phyloP scores from a whole-genome alignment of 2,888 invertebrate genomes.

The Nymphalis c-album region DNA sequence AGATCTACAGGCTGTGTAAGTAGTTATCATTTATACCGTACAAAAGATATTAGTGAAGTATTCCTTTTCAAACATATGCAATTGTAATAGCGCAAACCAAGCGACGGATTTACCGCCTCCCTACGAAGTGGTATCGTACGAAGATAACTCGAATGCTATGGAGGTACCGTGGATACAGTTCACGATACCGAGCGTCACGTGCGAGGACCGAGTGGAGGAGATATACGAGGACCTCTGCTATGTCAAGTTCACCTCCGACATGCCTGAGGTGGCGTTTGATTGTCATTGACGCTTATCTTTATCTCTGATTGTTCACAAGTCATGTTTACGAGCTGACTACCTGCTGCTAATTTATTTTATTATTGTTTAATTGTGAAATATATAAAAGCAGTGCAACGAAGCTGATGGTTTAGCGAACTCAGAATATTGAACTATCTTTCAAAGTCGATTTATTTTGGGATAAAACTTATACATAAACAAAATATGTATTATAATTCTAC shows the following conservation, averaged over 20 bases:
- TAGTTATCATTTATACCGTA: slow-evolving; percentile 47
- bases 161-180: slow-evolving; percentile 85
- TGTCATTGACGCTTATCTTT: slow-evolving; percentile 7
- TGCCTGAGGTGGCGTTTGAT: slow-evolving; percentile 83
- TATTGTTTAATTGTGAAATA: background rate
- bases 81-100: slow-evolving; percentile 60
- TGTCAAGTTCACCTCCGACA: slow-evolving; percentile 87
- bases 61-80: slow-evolving; percentile 20
- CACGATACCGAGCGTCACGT: slow-evolving; percentile 82
- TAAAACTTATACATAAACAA: background rate
- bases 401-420: background rate
- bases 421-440: slow-evolving; percentile 19
- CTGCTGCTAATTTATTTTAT: background rate
- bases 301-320: background rate
- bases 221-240: slow-evolving; percentile 94
- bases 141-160: slow-evolving; percentile 53
- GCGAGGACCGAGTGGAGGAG: slow-evolving; percentile 87
- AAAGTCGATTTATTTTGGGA: slow-evolving; percentile 2
- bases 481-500: background rate
- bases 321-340: background rate
- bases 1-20: slow-evolving; percentile 90
- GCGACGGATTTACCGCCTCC: slow-evolving; percentile 57
- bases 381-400: background rate
- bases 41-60: slow-evolving; percentile 6
- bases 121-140: slow-evolving; percentile 52